Conservation (phyloP, 2,797 vertebrate species). For the Spea hammondii region DNA sequence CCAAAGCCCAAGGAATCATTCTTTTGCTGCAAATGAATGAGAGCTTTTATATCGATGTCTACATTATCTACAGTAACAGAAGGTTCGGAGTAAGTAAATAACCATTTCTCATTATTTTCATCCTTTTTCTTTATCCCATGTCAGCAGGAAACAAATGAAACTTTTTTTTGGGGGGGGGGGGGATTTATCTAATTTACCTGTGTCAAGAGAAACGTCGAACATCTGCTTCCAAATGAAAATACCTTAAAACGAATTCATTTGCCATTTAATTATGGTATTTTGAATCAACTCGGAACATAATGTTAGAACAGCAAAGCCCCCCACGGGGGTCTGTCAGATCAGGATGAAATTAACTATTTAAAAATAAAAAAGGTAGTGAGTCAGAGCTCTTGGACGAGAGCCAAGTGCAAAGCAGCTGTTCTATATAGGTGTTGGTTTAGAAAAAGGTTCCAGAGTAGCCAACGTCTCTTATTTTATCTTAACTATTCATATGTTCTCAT, state of each 20-base stretch:
- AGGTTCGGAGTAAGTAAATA: neutral
- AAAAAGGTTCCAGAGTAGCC: neutral
- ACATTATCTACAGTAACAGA: neutral
- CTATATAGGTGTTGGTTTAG: neutral
- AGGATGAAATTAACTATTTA: slow-evolving; percentile 21
- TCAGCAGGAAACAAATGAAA: slow-evolving; percentile 6
- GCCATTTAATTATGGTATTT: slow-evolving; percentile 21
- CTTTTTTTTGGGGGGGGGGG: neutral
- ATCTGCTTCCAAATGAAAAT: slow-evolving; percentile 11
- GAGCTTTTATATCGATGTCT: neutral
- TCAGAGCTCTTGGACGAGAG: neutral
- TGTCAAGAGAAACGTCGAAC: slow-evolving; percentile 14
- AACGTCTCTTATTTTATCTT: no score
- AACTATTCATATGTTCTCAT: no score
- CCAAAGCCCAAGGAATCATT: neutral
- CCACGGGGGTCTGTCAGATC: neutral
- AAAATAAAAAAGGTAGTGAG: slow-evolving; percentile 4
- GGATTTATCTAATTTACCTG: slow-evolving; percentile 23
- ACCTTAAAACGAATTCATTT: slow-evolving; percentile 31
- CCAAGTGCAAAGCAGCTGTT: neutral
- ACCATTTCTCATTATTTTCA: slow-evolving; percentile 3
- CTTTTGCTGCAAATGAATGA: neutral
- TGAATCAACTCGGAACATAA: slow-evolving; percentile 12
- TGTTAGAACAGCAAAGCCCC: slow-evolving; percentile 5
- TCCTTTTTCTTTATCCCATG: neutral